Base-by-base conservation (phyloP, 2,888 invertebrate species). In the Cheilosia vulpina region DNA sequence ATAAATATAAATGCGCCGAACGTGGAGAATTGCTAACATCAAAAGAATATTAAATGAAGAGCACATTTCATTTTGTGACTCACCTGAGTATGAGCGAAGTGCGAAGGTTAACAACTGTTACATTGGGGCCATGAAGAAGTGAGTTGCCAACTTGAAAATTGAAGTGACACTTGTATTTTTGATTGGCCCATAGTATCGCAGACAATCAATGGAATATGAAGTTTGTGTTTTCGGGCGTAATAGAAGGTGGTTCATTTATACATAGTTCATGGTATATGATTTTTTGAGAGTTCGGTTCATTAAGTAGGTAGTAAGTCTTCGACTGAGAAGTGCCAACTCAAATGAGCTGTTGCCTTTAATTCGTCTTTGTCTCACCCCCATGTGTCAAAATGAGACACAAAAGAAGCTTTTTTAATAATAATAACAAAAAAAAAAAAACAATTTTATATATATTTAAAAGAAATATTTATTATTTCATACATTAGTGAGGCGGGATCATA, bases 21-120 rank as follows among this genome's bases (percentile, higher is more conserved):
- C 55, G 55, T 55, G 55, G 31, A 6, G 27, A 31, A 31, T 34
- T 55, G 15, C 34, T 4, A 17, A 17, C 27, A 55, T 55, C 55
- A 55, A 55, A 55, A 31, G 55, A 17, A 55, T 34, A 55, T 55
- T 55, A 55, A 55, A 27, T 55, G 17, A 55, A 55, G 31, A 55
- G 11, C 55, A 55, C 27, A 55, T 27, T 17, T 27, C 17, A 17
- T 34, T 55, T 55, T 55, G 55, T 31, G 55, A 11, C 17, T 34
- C 55, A 55, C 55, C 27, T 55, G 17, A 21, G 19, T 21, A 4
- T 11, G 15, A 52, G 13, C 52, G 15, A 13, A 24, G 19, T 13
- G 52, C 24, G 21, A 21, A 52, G 21, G 19, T 52, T 13, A 52
- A 52, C 52, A 52, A 21, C 21, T 52, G 24, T 13, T 13, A 15